Conservation (phyloP, 2,113 vertebrate genomes). For the Lethenteron camtschaticum region DNA sequence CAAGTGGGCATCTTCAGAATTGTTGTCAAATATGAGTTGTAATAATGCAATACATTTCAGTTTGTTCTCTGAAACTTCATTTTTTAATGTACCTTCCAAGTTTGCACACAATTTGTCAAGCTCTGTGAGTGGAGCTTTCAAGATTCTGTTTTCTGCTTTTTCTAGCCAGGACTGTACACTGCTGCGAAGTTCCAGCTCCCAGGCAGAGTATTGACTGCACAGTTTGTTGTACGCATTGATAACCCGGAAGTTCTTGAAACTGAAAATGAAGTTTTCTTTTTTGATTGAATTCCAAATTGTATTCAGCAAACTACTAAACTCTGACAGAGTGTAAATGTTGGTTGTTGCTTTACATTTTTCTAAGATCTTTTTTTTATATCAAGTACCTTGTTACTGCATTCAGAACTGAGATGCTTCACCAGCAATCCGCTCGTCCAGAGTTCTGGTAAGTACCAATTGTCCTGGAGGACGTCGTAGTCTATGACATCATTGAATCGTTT, state of each 20-base stretch:
- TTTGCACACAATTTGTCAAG: slow-evolving; percentile 19
- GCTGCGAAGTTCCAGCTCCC: slow-evolving; percentile 17
- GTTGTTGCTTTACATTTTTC: slow-evolving; percentile 11
- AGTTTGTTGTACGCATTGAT: slow-evolving; percentile 22
- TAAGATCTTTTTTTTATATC: slow-evolving; percentile 22
- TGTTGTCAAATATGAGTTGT: not conserved
- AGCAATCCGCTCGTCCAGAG: slow-evolving; percentile 28
- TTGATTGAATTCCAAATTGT: slow-evolving; percentile 22
- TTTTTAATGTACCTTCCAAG: slow-evolving; percentile 10
- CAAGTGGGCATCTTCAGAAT: not conserved
- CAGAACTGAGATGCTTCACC: slow-evolving; percentile 23
- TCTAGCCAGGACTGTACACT: slow-evolving; percentile 1
- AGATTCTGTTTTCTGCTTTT: slow-evolving; percentile 18
- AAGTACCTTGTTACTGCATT: slow-evolving; percentile 20
- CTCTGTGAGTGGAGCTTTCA: slow-evolving; percentile 12
- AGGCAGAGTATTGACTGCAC: slow-evolving; percentile 18
- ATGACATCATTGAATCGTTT: slow-evolving; percentile 22
- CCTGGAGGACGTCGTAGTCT: slow-evolving; percentile 19
- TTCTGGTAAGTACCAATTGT: slow-evolving; percentile 23
- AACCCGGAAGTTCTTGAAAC: slow-evolving; percentile 22
- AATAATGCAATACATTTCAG: not conserved
- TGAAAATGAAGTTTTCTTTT: slow-evolving; percentile 17
- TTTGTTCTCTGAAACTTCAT: slow-evolving; percentile 5
- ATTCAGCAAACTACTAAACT: slow-evolving; percentile 19
- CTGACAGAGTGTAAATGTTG: slow-evolving; percentile 8